A percentile compares a stretch with the other conserved stretches of the same genome.
These are phyloP conservation scores for Hippoglossus hippoglossus DNA, from an alignment of 2,797 vertebrate genomes.

Conservation along the genomic window DNA sequence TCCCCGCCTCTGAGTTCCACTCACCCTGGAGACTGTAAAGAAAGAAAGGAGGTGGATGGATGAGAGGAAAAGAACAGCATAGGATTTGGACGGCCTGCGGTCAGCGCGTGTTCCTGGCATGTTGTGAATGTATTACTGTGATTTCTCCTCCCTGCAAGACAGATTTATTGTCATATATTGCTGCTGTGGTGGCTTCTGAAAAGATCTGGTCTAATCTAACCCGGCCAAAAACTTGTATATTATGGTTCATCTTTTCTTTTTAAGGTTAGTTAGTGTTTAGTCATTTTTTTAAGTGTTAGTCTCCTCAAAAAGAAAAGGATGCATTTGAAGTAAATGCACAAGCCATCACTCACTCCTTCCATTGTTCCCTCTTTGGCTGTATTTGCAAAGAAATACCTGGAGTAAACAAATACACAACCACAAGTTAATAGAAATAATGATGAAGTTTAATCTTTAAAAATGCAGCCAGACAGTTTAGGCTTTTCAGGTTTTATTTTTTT, in stretches of 20 bases:
- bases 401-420: conserved; percentile 8
- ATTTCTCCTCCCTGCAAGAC: conserved; percentile 22
- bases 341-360: conserved; percentile 61
- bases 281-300: conserved; percentile 48
- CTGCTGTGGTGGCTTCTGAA: conserved; percentile 41
- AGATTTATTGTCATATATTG: conserved; percentile 27
- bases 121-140: conserved; percentile 62
- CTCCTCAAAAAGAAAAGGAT: conserved; percentile 23
- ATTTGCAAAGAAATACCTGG: conserved; percentile 64
- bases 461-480: conserved; percentile 52
- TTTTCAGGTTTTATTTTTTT: conserved; percentile 35
- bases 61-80: conserved; percentile 12
- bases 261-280: conserved; percentile 42
- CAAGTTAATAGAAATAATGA: conserved; percentile 2
- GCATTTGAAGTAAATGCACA: conserved; percentile 52
- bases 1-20: conserved; percentile 88
- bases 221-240: conserved; percentile 37
- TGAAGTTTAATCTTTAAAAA: conserved; percentile 51
- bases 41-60: neutral
- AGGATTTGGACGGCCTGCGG: conserved; percentile 47
- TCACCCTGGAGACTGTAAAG: conserved; percentile 88
- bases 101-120: conserved; percentile 55
- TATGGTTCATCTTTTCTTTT: conserved; percentile 38
- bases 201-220: conserved; percentile 6
- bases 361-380: conserved; percentile 57